A percentile compares a stretch with the other conserved stretches of the same genome.
These are phyloP conservation scores for Hyperoodon ampullatus DNA, from an alignment of 2,113 vertebrate species.

Conservation along the genomic window DNA sequence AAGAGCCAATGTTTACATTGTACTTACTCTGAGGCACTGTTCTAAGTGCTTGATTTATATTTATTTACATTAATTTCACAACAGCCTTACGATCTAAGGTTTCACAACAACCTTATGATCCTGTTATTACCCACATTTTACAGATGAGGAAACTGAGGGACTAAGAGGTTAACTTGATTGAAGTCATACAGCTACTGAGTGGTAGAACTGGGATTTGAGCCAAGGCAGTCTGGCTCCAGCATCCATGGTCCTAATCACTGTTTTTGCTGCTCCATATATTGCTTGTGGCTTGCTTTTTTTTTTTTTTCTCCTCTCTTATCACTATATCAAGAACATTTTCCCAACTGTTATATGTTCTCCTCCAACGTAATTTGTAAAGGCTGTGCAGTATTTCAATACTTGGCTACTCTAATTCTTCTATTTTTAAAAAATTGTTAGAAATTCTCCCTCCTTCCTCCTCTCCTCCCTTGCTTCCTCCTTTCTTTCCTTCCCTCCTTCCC, in stretches of 20 bases:
- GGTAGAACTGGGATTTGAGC: neutral
- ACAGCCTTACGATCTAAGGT: neutral
- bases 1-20: neutral
- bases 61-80: neutral
- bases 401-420: neutral
- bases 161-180: neutral
- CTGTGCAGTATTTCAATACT: neutral
- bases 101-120: neutral
- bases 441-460: neutral
- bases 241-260: neutral
- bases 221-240: neutral
- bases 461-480: neutral
- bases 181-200: neutral
- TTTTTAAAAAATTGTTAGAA: neutral
- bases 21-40: neutral
- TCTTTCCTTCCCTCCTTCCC: neutral
- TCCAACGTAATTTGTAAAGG: neutral
- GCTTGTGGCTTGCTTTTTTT: neutral
- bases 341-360: neutral
- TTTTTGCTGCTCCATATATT: neutral
- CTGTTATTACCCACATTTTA: neutral
- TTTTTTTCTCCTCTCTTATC: neutral
- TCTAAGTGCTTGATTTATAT: neutral
- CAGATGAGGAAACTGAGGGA: neutral
- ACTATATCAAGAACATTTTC: neutral